Conservation (phyloP, 2,888 invertebrate species). For the Fissipunctia ypsillon region DNA sequence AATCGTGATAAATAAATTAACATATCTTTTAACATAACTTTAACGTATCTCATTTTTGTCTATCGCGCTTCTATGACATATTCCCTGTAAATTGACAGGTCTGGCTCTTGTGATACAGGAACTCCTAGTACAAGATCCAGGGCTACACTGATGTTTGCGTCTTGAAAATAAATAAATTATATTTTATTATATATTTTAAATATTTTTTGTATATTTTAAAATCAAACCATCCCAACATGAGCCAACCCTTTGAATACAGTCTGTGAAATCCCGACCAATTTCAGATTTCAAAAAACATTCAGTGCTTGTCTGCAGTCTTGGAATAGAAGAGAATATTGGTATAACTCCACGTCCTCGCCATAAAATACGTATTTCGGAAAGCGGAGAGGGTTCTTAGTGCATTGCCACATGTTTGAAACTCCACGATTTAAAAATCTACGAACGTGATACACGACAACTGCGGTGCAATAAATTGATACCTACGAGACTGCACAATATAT, state of each 20-base stretch:
- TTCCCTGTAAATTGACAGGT: no score
- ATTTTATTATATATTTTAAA: no score
- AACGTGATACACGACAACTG: slow-evolving; percentile 20
- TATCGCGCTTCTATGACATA: no score
- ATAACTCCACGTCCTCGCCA: slow-evolving; percentile 33
- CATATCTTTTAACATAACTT: no score
- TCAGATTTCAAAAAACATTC: background rate
- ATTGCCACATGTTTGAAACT: slow-evolving; percentile 42
- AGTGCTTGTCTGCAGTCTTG: slow-evolving; percentile 6
- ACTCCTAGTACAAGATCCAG: no score
- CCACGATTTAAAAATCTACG: slow-evolving; percentile 50
- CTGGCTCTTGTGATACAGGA: no score
- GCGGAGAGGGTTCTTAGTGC: slow-evolving; percentile 26
- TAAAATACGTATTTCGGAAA: slow-evolving; percentile 43
- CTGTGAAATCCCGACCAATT: background rate
- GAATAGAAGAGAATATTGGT: slow-evolving; percentile 30
- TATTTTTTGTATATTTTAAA: background rate
- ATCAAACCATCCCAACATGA: background rate
- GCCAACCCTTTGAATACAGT: background rate
- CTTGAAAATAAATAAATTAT: no score
- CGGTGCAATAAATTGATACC: slow-evolving; percentile 11
- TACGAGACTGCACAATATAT: background rate
- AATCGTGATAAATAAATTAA: no score
- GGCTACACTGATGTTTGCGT: no score
- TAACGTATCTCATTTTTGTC: no score